Evolutionary conservation across 1,140 invertebrate genomes (phyloP), one percentile per base, ranked within the genome.

Genomic region (Camponotus vicinus): DNA sequence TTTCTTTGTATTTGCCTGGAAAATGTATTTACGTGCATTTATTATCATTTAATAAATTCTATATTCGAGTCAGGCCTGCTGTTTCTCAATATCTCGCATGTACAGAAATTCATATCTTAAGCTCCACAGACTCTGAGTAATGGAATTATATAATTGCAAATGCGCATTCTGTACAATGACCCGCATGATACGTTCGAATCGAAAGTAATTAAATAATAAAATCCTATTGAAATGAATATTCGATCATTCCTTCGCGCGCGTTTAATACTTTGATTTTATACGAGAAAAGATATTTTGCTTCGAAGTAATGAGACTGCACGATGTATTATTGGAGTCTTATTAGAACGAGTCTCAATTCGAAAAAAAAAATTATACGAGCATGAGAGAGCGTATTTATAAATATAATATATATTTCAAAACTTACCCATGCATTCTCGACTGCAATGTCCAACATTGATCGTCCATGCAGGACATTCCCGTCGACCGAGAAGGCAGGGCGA

Each of bases 401-500:
- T 27, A 27, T 27, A 27, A 27, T 27, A 27, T 27, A 55, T 7
- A 45, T 52, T 42, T 42, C 32, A 55, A 69, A 69, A 55, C 13
- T 80, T n/a, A 27, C 27, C 40, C 52, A 45, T 67, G 75, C 40
- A 15, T 49, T 13, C 57, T 15, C 15, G 27, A 27, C 11, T 18
- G 49, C 34, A 21, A 21, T 32, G 77, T 11, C 34, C 78, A 40
- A 49, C 57, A 52, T 67, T 32, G 42, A 5, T 82, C 49, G 52
- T 9, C n/a, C 78, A 86, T 85, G 73, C 79, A 70, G 64, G 27
- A 34, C 64, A 64, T 64, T 64, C 73, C 45, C 66, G 82, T 61
- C 40, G 15, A 18, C 7, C 73, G 13, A 67, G 61, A 59, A 73
- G 67, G 27, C 64, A 64, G n/a, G 13, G 83, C 18, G 61, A 21